Evolutionary conservation across 2,797 vertebrate genomes (phyloP), one percentile per base, ranked within the genome.

Genomic region (Argentina silus): DNA sequence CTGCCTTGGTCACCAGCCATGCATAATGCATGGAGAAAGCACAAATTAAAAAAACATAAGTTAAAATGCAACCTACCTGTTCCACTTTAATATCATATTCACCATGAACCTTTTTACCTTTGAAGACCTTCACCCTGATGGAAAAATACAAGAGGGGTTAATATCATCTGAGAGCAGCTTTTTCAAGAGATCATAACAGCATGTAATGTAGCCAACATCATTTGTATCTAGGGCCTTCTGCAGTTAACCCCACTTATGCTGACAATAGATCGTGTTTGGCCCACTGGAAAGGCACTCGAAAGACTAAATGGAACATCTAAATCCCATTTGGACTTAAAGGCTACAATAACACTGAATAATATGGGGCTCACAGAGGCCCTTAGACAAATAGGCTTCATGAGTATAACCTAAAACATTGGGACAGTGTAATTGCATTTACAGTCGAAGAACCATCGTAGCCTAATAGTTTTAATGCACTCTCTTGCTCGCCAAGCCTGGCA

Each of bases 51-150:
- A 60, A 10, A 27, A 61, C 7, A 61, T 27, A 51, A 1, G 15
- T 43, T 6, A 14, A 48, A 6, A 23, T 67, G 48, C 59, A 73
- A 83, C 92, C 79, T 80, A 96, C 96, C 94, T 97, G 96, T 85
- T 97, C 96, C 50, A 97, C 93, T 86, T 95, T 96, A 84, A 97
- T 95, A 89, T 97, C 96, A 87, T 91, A 95, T 89, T 97, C 96
- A 65, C 95, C 95, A 14, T 95, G 93, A 83, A 96, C 92, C 79
- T 96, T 97, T 86, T 93, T 95, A 73, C 96, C 96, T 91, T 94
- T 95, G 90, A 97, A 97, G 79, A 96, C 91, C 78, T 95, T 97
- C 21, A 88, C 93, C 96, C 96, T 97, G 87, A 36, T 81, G 67
- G 72, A 70, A 21, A 88, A 69, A 86, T 0, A 51, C 6, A 76